Evolutionary conservation across 2,113 vertebrate species (phyloP).

Genomic region (Paracanthobrama guichenoti): DNA sequence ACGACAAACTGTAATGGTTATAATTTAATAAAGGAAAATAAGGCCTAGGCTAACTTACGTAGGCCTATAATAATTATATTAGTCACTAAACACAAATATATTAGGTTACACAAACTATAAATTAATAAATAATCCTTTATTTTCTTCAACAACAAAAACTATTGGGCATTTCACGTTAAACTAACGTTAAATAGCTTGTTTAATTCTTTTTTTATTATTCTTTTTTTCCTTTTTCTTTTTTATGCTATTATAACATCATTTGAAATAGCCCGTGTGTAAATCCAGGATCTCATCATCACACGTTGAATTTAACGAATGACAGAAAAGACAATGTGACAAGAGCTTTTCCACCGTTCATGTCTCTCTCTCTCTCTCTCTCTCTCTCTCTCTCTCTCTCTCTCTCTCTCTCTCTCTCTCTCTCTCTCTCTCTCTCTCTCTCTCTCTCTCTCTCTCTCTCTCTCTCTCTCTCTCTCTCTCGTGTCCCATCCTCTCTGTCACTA

Average conservation of each 20-base stretch:
- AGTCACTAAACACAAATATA: background rate
- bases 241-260: too few relatives aligned
- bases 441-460: slow-evolving; percentile 25
- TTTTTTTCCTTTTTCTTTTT: too few relatives aligned
- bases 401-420: slow-evolving; percentile 23
- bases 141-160: too few relatives aligned
- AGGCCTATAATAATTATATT: background rate
- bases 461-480: background rate
- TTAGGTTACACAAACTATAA: background rate
- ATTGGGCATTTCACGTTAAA: background rate
- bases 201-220: too few relatives aligned
- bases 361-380: slow-evolving; percentile 1
- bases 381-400: slow-evolving; percentile 14
- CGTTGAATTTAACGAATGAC: background rate
- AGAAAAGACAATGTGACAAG: too few relatives aligned
- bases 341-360: background rate
- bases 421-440: slow-evolving; percentile 17
- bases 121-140: background rate
- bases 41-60: too few relatives aligned
- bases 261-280: background rate
- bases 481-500: slow-evolving; percentile 1
- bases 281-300: background rate
- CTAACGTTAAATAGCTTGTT: background rate
- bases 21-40: too few relatives aligned
- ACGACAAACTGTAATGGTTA: background rate